Evolutionary conservation across 2,113 vertebrate genomes (phyloP).

Genomic region (Stigmatopora nigra): DNA sequence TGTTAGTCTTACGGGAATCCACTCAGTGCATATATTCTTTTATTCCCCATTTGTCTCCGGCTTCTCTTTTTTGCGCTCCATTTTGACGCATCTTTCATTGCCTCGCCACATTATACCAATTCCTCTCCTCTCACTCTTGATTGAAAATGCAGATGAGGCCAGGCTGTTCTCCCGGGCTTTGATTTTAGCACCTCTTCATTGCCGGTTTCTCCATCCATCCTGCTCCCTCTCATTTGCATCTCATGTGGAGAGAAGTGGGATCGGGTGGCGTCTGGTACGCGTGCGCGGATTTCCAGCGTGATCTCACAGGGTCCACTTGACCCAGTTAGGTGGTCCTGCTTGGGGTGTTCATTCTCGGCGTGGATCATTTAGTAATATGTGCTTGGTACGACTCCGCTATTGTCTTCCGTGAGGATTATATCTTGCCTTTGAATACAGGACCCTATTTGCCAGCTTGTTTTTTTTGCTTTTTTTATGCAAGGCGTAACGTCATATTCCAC

Average conservation of each 20-base stretch:
- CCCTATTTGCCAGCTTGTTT: too few relatives aligned
- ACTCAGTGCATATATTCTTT: slow-evolving; percentile 5
- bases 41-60: slow-evolving; percentile 7
- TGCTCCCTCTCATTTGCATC: slow-evolving; percentile 19
- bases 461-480: too few relatives aligned
- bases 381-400: slow-evolving; percentile 19
- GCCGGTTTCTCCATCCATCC: slow-evolving; percentile 20
- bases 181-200: slow-evolving; percentile 36
- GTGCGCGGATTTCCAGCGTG: slow-evolving; percentile 15
- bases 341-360: slow-evolving; percentile 7
- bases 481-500: too few relatives aligned
- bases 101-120: not conserved
- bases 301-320: slow-evolving; percentile 54
- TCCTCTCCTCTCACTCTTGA: slow-evolving; percentile 20
- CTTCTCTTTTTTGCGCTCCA: slow-evolving; percentile 16
- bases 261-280: slow-evolving; percentile 29
- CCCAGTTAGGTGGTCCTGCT: slow-evolving; percentile 35
- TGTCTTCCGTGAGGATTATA: slow-evolving; percentile 1
- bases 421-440: too few relatives aligned
- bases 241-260: slow-evolving; percentile 23
- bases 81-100: not conserved
- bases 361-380: slow-evolving; percentile 30
- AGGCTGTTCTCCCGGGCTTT: slow-evolving; percentile 26
- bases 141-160: slow-evolving; percentile 54
- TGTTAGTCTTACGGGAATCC: slow-evolving; percentile 19